Conservation (phyloP, 53 echinoderm and acorn worm genomes). For the Holothuria scabra region DNA sequence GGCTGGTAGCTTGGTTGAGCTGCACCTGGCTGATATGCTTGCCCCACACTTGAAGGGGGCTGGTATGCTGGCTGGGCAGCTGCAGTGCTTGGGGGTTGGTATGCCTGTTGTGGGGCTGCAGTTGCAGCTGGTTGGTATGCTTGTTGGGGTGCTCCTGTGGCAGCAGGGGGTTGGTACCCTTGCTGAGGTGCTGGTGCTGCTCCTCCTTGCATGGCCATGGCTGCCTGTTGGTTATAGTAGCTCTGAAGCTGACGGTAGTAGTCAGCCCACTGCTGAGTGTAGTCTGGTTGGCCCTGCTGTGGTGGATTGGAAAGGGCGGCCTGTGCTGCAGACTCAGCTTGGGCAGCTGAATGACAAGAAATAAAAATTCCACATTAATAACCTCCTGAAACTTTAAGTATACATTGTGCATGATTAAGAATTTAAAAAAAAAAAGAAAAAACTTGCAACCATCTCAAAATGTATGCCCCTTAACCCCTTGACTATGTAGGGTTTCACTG, state of each 20-base stretch:
- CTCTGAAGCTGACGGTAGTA: constrained; percentile 87
- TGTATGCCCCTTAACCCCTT: too few species aligned
- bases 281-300: constrained; percentile 74
- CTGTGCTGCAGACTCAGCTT: constrained; percentile 44
- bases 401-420: too few species aligned
- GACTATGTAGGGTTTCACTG: too few species aligned
- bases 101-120: not conserved
- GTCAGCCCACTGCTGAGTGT: constrained; percentile 84
- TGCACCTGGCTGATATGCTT: not conserved
- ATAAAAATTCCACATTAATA: too few species aligned
- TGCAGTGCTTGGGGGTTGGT: constrained; percentile 7
- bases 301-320: constrained; percentile 40
- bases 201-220: constrained; percentile 29
- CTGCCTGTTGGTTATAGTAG: constrained; percentile 63
- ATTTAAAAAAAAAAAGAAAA: too few species aligned
- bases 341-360: constrained; percentile 6
- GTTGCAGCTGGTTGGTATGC: constrained; percentile 18
- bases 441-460: too few species aligned
- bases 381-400: too few species aligned
- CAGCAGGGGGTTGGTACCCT: constrained; percentile 37
- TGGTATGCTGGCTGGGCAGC: constrained; percentile 35
- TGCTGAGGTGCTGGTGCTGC: constrained; percentile 47
- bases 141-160: not conserved
- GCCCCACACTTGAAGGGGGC: constrained; percentile 14
- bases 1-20: constrained; percentile 35